Conservation (phyloP, 2,888 invertebrate species). For the Ectobius pallidus region DNA sequence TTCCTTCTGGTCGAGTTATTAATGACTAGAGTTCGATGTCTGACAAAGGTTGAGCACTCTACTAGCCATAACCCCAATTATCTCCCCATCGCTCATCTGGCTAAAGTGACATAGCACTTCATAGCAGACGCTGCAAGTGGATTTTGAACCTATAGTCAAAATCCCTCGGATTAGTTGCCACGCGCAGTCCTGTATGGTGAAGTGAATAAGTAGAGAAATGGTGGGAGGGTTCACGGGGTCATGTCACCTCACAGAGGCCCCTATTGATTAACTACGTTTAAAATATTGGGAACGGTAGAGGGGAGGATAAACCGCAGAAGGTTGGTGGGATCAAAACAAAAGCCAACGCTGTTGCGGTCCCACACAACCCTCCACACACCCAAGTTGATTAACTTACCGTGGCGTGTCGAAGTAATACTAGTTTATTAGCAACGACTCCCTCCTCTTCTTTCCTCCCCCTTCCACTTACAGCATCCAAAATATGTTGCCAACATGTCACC, state of each 20-base stretch:
- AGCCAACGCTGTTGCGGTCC: conserved; percentile 18
- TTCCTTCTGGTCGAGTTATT: too few species aligned
- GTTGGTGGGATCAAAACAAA: conserved; percentile 18
- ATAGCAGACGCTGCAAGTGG: neutral
- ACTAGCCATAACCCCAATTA: conserved; percentile 4
- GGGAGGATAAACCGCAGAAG: conserved; percentile 11
- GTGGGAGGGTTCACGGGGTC: neutral
- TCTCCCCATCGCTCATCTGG: neutral
- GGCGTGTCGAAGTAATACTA: conserved; percentile 8
- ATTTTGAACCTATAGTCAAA: conserved; percentile 1
- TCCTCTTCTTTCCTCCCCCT: neutral
- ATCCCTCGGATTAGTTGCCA: conserved; percentile 13
- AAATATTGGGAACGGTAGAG: neutral
- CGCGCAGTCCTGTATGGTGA: neutral
- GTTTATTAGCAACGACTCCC: conserved; percentile 1
- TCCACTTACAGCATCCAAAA: neutral
- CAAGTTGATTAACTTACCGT: conserved; percentile 19
- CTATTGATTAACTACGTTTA: conserved; percentile 29
- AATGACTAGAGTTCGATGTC: too few species aligned
- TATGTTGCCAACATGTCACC: neutral
- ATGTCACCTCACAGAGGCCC: neutral
- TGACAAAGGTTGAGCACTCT: neutral
- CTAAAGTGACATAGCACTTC: neutral
- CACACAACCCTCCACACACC: conserved; percentile 1
- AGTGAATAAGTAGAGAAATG: neutral